phyloP scores from a whole-genome alignment of 2,888 invertebrate species.

The Melinaea marsaeus region DNA sequence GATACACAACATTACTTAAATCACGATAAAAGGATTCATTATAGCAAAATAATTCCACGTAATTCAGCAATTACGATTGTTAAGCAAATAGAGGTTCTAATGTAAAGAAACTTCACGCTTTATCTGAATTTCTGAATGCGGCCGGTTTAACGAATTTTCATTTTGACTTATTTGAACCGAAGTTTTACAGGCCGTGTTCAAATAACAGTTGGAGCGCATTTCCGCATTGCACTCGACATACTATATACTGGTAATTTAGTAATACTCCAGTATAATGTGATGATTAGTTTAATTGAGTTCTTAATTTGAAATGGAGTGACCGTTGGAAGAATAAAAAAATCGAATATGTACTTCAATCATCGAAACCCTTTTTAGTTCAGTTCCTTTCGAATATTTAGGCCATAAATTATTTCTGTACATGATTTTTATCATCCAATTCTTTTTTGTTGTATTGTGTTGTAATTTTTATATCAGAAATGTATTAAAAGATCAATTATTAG shows the following conservation, averaged over 20 bases:
- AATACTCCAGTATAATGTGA: conserved; percentile 18
- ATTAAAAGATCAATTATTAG: neutral
- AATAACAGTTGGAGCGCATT: conserved; percentile 35
- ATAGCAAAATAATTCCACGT: conserved; percentile 29
- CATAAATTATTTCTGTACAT: no score
- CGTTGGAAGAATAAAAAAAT: conserved; percentile 18
- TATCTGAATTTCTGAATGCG: conserved; percentile 40
- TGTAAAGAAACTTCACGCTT: conserved; percentile 55
- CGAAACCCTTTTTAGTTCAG: no score
- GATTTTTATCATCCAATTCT: no score
- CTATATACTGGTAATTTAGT: conserved; percentile 7
- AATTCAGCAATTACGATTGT: conserved; percentile 35
- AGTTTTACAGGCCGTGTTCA: conserved; percentile 46
- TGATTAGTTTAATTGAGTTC: conserved; percentile 20
- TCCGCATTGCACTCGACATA: conserved; percentile 20
- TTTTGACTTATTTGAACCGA: conserved; percentile 46
- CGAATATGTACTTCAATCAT: no score
- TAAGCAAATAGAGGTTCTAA: conserved; percentile 45
- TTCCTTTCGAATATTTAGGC: no score
- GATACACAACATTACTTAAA: neutral
- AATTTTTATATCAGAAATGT: no score
- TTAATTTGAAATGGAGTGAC: conserved; percentile 22
- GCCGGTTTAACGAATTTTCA: conserved; percentile 53
- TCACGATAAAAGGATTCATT: conserved; percentile 29
- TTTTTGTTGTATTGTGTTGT: no score